These are phyloP conservation scores for Ursus arctos DNA, from an alignment of 2,113 vertebrate species.

Conservation along the genomic window DNA sequence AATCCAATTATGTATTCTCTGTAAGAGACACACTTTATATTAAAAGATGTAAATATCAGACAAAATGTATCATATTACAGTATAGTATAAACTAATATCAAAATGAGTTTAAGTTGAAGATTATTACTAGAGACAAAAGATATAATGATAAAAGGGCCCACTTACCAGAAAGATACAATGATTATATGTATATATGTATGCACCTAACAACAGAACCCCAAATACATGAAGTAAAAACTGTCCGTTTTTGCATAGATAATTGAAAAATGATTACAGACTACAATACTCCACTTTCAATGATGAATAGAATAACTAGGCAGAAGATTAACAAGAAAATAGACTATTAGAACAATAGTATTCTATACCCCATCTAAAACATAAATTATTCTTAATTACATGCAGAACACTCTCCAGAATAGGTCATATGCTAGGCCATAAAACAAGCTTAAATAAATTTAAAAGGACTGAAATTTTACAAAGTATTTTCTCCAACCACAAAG, in stretches of 20 bases:
- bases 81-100: background rate
- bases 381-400: background rate
- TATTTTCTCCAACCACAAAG: background rate
- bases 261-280: background rate
- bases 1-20: background rate
- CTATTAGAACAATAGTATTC: background rate
- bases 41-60: background rate
- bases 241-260: background rate
- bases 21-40: background rate
- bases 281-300: background rate
- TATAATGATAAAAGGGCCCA: background rate
- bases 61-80: background rate
- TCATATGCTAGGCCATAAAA: background rate
- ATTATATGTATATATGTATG: background rate
- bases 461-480: background rate
- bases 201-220: background rate
- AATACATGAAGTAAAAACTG: background rate
- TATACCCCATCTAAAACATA: background rate
- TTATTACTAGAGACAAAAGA: background rate
- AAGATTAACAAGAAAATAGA: background rate
- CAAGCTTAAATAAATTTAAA: background rate
- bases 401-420: background rate
- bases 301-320: background rate
- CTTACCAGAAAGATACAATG: background rate
- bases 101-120: background rate